Evolutionary conservation across 2,797 vertebrate species (phyloP), one percentile per base, ranked within the genome.

Genomic region (Rhyacichthys aspro): DNA sequence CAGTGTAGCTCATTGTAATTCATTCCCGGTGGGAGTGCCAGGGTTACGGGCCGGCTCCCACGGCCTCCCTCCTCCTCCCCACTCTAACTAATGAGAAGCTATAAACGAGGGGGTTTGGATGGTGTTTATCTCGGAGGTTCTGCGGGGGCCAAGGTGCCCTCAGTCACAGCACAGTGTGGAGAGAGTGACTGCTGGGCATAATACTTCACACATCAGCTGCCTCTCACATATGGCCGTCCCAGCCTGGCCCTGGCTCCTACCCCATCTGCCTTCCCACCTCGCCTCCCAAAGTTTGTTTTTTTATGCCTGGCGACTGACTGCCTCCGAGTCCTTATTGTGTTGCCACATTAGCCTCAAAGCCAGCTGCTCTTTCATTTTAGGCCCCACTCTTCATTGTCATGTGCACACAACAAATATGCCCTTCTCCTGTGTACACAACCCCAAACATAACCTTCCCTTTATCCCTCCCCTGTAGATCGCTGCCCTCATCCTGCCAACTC

Each of bases 191-290:
- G 85, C 77, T 84, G 81, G 81, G 78, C 84, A 82, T 89, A 90
- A 93, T 89, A 80, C 89, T 84, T 90, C 85, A 87, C 87, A 89
- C 86, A 87, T 89, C 89, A 90, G 86, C 87, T 91, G 87, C 78
- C 77, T 84, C 77, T 85, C 83, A 74, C 74, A 88, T 90, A 89
- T 83, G 86, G 76, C 75, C 63, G 72, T 80, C 78, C 83, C 77
- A 57, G 49, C 46, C 70, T 71, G 56, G 77, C 76, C 66, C 60
- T 52, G 76, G 75, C 76, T 84, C 67, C 66, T 79, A 60, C 70
- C 82, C 79, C 80, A 82, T 82, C 76, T 84, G 81, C 78, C 67
- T 79, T 63, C 70, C 75, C 63, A 76, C 79, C 74, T 71, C 67
- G 48, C 61, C 76, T 70, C 72, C 67, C 56, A 65, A 78, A 79